Percentiles rank a stretch among this genome's conserved stretches.
These are phyloP conservation scores for Danio tinwini DNA, from an alignment of 2,797 vertebrate species.

Conservation along the genomic window DNA sequence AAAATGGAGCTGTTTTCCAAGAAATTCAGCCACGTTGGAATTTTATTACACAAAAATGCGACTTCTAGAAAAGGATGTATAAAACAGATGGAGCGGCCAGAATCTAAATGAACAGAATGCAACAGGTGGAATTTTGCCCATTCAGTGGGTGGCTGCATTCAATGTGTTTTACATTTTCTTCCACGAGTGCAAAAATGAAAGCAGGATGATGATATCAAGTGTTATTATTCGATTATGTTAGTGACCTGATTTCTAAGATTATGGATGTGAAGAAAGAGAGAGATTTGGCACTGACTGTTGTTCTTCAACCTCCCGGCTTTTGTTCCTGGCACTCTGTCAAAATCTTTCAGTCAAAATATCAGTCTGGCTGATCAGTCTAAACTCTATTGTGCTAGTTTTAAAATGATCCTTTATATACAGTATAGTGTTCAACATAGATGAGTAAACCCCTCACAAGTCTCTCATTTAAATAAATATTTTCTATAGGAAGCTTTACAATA, in stretches of 20 bases:
- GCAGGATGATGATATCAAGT: slow-evolving; percentile 3
- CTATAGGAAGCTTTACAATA: no score
- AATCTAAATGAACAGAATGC: slow-evolving; percentile 16
- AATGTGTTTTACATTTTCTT: not conserved
- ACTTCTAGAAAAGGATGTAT: slow-evolving; percentile 40
- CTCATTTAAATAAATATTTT: no score
- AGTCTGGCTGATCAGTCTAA: slow-evolving; percentile 61
- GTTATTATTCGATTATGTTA: not conserved
- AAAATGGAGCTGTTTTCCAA: not conserved
- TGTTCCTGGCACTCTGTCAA: slow-evolving; percentile 52
- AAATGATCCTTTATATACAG: no score
- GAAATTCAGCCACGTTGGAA: slow-evolving; percentile 1
- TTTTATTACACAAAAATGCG: slow-evolving; percentile 23
- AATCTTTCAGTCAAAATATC: slow-evolving; percentile 28
- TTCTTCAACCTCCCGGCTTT: slow-evolving; percentile 27
- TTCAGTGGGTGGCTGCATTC: not conserved
- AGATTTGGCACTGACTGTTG: slow-evolving; percentile 45
- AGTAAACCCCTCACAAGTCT: no score
- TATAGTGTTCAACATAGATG: no score
- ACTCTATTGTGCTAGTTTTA: slow-evolving; percentile 9
- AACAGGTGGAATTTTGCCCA: slow-evolving; percentile 21
- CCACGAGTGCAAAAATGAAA: not conserved
- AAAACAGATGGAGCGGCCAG: slow-evolving; percentile 30
- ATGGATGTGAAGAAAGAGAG: slow-evolving; percentile 5
- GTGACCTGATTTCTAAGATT: slow-evolving; percentile 10